A percentile compares a stretch with the other conserved stretches of the same genome.
phyloP scores from a whole-genome alignment of 2,888 invertebrate genomes.

The Blastobasis lacticolella region DNA sequence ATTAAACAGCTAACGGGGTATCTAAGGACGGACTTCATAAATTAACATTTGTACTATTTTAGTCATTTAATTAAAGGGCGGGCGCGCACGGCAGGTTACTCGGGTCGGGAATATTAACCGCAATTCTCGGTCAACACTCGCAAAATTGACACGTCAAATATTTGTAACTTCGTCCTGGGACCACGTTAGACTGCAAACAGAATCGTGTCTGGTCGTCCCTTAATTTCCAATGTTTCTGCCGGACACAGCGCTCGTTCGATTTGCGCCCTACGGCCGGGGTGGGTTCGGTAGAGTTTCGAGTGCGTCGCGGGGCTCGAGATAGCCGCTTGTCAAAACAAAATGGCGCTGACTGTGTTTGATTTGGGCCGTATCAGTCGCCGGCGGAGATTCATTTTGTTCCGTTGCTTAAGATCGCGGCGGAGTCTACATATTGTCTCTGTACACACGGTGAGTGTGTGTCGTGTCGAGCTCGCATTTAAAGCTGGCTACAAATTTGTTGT shows the following conservation, averaged over 20 bases:
- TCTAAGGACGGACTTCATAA: slow-evolving; percentile 42
- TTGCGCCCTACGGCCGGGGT: slow-evolving; percentile 31
- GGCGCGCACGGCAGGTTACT: slow-evolving; percentile 46
- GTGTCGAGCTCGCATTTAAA: slow-evolving; percentile 71
- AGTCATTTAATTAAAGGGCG: slow-evolving; percentile 69
- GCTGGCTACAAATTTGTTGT: slow-evolving; percentile 73
- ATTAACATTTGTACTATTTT: slow-evolving; percentile 65
- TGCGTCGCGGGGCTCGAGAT: slow-evolving; percentile 33
- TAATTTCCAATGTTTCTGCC: slow-evolving; percentile 72
- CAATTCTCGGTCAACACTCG: slow-evolving; percentile 74
- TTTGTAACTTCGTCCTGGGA: slow-evolving; percentile 74
- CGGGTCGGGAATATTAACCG: slow-evolving; percentile 71
- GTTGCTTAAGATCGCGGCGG: slow-evolving; percentile 70
- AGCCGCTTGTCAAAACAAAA: slow-evolving; percentile 73
- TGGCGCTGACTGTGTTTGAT: slow-evolving; percentile 72
- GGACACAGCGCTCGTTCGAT: slow-evolving; percentile 25
- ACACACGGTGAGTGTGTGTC: slow-evolving; percentile 69
- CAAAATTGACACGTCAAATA: slow-evolving; percentile 76
- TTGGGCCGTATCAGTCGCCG: slow-evolving; percentile 73
- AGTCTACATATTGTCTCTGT: slow-evolving; percentile 71
- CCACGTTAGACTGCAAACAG: slow-evolving; percentile 73
- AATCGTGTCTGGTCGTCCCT: slow-evolving; percentile 73
- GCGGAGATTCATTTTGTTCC: slow-evolving; percentile 74
- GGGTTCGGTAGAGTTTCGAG: slow-evolving; percentile 39
- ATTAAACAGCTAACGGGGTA: slow-evolving; percentile 37